phyloP scores from a whole-genome alignment of 2,888 invertebrate genomes.

The Ceraclea dissimilis region DNA sequence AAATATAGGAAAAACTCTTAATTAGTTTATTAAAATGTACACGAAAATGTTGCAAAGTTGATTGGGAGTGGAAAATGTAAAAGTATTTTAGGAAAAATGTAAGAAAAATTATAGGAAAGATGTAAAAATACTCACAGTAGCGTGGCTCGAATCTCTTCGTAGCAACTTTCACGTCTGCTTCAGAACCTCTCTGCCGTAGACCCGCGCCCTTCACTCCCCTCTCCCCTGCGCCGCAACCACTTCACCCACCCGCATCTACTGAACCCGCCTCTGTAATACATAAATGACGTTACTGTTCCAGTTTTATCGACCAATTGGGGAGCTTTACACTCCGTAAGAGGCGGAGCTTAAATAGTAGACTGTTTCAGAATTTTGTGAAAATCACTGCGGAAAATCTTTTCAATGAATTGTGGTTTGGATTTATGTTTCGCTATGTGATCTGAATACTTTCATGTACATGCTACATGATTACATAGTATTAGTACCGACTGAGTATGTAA shows the following conservation, averaged over 20 bases:
- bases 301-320: constrained; percentile 20
- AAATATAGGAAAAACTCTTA: no score
- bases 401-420: constrained; percentile 17
- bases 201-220: constrained; percentile 18
- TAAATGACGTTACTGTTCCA: constrained; percentile 22
- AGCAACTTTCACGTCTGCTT: constrained; percentile 24
- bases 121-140: constrained; percentile 20
- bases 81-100: no score
- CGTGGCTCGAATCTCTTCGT: constrained; percentile 19
- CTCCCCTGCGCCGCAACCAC: background rate
- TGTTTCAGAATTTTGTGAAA: constrained; percentile 22
- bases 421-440: constrained; percentile 11
- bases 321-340: constrained; percentile 7
- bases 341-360: constrained; percentile 18
- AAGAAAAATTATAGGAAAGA: no score
- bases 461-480: no score
- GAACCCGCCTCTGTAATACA: constrained; percentile 20
- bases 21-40: no score
- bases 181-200: constrained; percentile 16
- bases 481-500: no score
- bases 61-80: no score
- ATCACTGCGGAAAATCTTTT: constrained; percentile 24
- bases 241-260: constrained; percentile 15
- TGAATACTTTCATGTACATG: constrained; percentile 7
- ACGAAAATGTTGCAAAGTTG: no score